Evolutionary conservation across 2,888 invertebrate species (phyloP).

Genomic region (Podabrus alpinus): DNA sequence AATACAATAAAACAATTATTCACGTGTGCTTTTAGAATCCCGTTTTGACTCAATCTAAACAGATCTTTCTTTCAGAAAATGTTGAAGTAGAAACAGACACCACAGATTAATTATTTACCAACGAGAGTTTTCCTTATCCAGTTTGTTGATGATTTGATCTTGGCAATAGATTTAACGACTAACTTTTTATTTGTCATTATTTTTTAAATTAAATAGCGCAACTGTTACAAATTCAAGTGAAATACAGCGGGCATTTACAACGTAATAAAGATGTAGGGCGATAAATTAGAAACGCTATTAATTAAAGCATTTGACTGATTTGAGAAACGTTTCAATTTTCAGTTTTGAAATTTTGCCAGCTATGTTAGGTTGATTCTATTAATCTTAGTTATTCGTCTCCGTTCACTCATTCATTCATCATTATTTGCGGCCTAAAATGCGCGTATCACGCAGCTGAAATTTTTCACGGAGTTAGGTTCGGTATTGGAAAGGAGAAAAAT

Average conservation of each 20-base stretch:
- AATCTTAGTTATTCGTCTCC: background rate
- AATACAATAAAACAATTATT: background rate
- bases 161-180: background rate
- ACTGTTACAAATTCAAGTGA: background rate
- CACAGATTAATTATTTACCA: background rate
- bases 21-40: background rate
- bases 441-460: background rate
- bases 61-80: background rate
- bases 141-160: background rate
- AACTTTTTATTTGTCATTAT: background rate
- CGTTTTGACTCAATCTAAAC: background rate
- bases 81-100: background rate
- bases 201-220: background rate
- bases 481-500: background rate
- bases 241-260: background rate
- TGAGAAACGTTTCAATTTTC: background rate
- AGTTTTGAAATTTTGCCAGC: background rate
- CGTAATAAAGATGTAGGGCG: background rate
- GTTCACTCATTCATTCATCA: background rate
- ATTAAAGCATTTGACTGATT: background rate
- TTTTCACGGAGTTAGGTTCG: background rate
- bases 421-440: background rate
- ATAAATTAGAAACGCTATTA: background rate
- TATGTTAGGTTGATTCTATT: background rate
- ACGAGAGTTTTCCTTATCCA: background rate